phyloP scores from a whole-genome alignment of 1,140 invertebrate genomes.

The Adelges cooleyi region DNA sequence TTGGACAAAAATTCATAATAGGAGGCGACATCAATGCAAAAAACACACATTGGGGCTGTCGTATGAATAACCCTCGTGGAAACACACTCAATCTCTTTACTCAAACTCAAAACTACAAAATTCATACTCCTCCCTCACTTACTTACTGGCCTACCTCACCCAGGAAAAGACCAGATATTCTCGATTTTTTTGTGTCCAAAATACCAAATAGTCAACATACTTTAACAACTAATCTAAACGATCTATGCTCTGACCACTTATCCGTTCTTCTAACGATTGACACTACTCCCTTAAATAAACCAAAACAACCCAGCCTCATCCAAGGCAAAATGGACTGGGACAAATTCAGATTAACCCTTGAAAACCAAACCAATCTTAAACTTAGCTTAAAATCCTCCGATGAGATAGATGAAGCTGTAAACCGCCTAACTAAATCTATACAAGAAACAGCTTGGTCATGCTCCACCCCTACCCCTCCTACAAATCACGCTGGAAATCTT shows the following conservation, averaged over 20 bases:
- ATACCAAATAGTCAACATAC: background rate
- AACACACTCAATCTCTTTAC: background rate
- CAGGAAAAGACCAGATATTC: too few relatives aligned
- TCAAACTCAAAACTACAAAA: background rate
- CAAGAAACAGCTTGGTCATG: background rate
- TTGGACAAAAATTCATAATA: background rate
- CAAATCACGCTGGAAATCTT: background rate
- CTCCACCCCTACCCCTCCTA: background rate
- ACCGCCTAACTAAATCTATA: background rate
- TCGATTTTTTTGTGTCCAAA: background rate
- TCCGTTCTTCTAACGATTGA: too few relatives aligned
- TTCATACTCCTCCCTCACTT: background rate
- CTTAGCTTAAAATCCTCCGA: background rate
- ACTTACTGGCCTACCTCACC: too few relatives aligned
- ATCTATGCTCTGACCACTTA: background rate
- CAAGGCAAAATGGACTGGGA: background rate
- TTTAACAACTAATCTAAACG: background rate
- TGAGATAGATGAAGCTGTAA: background rate
- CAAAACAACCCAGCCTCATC: background rate
- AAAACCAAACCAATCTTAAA: background rate
- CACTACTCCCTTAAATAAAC: background rate
- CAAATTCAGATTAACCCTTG: background rate
- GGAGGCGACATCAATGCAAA: background rate
- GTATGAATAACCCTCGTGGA: background rate
- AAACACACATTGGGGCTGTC: background rate